Conservation (phyloP, 2,888 invertebrate species). For the Aphodius sticticus region DNA sequence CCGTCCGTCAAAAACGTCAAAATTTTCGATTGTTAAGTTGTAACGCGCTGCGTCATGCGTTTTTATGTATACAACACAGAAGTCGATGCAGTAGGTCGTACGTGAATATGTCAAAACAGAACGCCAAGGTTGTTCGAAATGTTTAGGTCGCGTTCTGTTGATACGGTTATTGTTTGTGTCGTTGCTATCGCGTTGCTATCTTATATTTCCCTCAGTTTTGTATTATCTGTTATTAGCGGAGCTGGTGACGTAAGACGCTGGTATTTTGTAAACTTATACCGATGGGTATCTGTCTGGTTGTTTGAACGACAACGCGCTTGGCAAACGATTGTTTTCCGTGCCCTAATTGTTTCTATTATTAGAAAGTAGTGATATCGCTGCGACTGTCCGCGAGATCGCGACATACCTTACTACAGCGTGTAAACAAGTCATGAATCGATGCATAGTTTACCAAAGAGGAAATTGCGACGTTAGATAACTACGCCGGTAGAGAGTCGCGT, state of each 20-base stretch:
- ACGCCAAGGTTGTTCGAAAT: not conserved
- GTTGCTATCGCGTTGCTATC: not conserved
- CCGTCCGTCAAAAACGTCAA: not conserved
- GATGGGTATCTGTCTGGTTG: not conserved
- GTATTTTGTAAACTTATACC: not conserved
- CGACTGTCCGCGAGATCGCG: not conserved
- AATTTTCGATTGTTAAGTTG: not conserved
- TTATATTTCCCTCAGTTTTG: not conserved
- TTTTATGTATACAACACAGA: not conserved
- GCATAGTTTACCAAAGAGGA: too few relatives aligned
- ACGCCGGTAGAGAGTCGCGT: too few relatives aligned
- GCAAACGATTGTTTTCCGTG: not conserved
- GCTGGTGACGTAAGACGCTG: not conserved
- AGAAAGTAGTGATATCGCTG: not conserved
- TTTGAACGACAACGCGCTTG: not conserved
- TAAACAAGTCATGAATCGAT: too few relatives aligned
- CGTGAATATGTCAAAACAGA: not conserved
- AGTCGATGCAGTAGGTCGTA: not conserved
- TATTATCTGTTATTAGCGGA: not conserved
- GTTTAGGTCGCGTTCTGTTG: not conserved
- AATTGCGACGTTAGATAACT: too few relatives aligned
- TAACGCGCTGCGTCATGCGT: not conserved
- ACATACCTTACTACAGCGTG: too few relatives aligned
- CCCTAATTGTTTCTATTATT: not conserved
- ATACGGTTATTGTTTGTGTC: not conserved